Evolutionary conservation across 2,113 vertebrate genomes (phyloP).

Genomic region (Oxyruncus cristatus): DNA sequence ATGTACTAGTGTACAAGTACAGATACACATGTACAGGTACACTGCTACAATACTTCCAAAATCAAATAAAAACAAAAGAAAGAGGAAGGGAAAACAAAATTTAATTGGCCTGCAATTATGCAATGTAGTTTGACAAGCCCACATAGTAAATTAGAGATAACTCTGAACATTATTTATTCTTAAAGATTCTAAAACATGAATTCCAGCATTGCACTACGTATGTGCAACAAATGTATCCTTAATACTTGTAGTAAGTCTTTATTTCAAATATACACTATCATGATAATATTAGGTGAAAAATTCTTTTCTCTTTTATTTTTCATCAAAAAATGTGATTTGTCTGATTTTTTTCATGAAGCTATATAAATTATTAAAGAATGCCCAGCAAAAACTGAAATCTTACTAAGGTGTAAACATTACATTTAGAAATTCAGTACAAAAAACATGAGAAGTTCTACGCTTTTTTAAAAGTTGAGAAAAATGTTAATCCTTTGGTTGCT

Average conservation of each 20-base stretch:
- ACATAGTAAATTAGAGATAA: neutral
- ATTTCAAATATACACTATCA: neutral
- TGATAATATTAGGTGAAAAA: neutral
- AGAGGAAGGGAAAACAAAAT: neutral
- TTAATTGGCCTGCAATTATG: neutral
- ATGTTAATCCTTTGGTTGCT: neutral
- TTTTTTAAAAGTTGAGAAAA: neutral
- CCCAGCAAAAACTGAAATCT: neutral
- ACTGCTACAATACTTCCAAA: neutral
- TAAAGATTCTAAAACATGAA: neutral
- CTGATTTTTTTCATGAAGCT: neutral
- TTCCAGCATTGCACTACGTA: neutral
- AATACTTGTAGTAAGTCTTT: neutral
- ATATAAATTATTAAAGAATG: neutral
- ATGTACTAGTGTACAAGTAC: neutral
- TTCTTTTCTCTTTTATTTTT: neutral
- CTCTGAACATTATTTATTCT: neutral
- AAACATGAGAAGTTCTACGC: neutral
- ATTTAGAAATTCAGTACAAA: neutral
- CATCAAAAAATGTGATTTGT: neutral
- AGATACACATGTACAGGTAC: neutral
- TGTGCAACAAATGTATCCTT: neutral
- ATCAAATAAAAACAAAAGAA: neutral
- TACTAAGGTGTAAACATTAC: neutral
- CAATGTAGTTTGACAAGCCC: neutral